Base-by-base conservation (phyloP, 2,888 invertebrate genomes). In the Meteorus cinctellus region DNA sequence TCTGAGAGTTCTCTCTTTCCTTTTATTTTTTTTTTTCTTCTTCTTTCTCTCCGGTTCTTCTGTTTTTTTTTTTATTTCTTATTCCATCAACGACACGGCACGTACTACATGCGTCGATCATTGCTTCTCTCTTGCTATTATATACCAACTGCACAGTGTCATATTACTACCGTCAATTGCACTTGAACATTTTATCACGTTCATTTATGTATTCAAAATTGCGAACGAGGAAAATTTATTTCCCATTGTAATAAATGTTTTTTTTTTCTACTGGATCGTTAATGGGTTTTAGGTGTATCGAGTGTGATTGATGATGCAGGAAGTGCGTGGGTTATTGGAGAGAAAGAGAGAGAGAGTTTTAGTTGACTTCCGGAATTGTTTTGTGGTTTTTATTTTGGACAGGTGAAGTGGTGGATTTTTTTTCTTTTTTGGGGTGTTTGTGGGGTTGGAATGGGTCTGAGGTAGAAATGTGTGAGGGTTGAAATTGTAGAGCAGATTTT, bases 71-170 rank as follows among this genome's bases (percentile, higher is more conserved):
- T 51, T 51, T n/a, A 2, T 51, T 51, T n/a, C n/a, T 4, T 48
- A 16, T 29, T 29, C 10, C 65, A 34, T 65, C 65, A 34, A 14
- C 41, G 65, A 65, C 41, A 24, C 19, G 36, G 41, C 65, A 65
- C 65, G 65, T 65, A 65, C 65, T 16, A 55, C 55, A 55, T 19
- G 19, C 55, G 55, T 55, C 36, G 65, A 65, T 65, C 65, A 41
- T 41, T 12, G 12, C 41, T 12, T 12, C 41, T 12, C 41, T 41
- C 41, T 41, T 12, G 12, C 12, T 41, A 41, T 41, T 41, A 41
- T 55, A 19, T 55, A 55, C n/a, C n/a, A 55, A 55, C 19, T 19
- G 19, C 19, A 19, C 8, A 19, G 55, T 55, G 55, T 55, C 55
- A 55, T 19, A 55, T 55, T 55, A 55, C 55, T 6, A 55, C n/a